Percentiles rank a stretch among this genome's conserved stretches.
Conservation (phyloP, 2,888 invertebrate genomes). For the Nomada lathburiana region DNA sequence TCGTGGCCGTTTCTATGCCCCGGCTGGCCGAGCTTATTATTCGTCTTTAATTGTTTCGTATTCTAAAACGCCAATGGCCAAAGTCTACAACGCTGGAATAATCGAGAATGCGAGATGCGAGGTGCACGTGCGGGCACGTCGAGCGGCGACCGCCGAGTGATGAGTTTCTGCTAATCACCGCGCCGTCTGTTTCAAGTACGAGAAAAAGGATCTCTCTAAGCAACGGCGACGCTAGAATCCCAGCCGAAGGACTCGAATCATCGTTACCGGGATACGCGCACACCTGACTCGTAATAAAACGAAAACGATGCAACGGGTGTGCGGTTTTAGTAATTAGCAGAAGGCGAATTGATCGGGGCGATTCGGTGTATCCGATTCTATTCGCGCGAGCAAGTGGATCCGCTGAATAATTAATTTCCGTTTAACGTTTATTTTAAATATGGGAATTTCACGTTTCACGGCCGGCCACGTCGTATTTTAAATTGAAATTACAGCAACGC, state of each 20-base stretch:
- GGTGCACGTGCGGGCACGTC: constrained; percentile 39
- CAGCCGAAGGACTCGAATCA: constrained; percentile 34
- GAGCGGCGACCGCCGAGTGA: constrained; percentile 8
- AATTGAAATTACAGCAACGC: background rate
- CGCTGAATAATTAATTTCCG: background rate
- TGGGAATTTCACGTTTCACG: background rate
- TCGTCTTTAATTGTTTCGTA: constrained; percentile 49
- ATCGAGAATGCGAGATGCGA: constrained; percentile 38
- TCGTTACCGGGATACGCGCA: constrained; percentile 33
- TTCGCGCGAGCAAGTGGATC: background rate
- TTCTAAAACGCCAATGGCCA: constrained; percentile 35
- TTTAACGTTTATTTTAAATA: background rate
- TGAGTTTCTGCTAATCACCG: constrained; percentile 55
- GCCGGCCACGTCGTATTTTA: background rate
- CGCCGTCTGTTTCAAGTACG: constrained; percentile 15
- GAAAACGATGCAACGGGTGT: constrained; percentile 37
- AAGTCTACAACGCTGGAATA: constrained; percentile 33
- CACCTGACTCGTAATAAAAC: constrained; percentile 24
- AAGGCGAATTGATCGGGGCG: background rate
- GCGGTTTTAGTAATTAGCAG: constrained; percentile 1
- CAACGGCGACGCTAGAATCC: constrained; percentile 11
- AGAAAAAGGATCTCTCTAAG: constrained; percentile 42
- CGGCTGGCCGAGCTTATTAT: constrained; percentile 11
- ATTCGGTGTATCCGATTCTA: constrained; percentile 3
- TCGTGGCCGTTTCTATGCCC: constrained; percentile 8